These are phyloP conservation scores for Eurystomus gularis DNA, from an alignment of 2,113 vertebrate species.

Conservation along the genomic window DNA sequence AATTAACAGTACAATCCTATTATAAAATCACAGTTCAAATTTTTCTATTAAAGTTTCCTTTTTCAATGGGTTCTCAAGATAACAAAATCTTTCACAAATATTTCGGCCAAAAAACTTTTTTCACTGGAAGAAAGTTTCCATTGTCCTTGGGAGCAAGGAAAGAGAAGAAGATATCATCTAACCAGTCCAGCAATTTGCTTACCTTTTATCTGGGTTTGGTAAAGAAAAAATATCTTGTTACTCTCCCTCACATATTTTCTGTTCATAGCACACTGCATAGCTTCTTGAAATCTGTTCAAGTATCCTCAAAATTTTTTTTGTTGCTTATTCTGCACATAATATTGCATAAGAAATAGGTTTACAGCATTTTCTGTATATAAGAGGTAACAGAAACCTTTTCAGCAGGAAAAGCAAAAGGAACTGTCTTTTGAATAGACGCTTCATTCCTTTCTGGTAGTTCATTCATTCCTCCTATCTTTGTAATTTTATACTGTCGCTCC, in stretches of 20 bases:
- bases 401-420: slow-evolving; percentile 9
- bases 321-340: background rate
- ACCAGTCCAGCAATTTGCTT: background rate
- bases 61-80: background rate
- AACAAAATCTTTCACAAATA: background rate
- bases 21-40: background rate
- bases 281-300: background rate
- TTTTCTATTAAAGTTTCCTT: background rate
- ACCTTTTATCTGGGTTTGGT: background rate
- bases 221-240: background rate
- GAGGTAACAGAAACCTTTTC: slow-evolving; percentile 42
- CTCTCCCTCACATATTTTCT: background rate
- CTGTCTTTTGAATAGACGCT: slow-evolving; percentile 30
- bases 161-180: background rate
- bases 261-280: background rate
- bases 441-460: slow-evolving; percentile 32
- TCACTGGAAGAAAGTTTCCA: background rate
- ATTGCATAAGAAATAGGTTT: background rate
- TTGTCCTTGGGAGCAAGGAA: background rate
- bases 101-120: background rate
- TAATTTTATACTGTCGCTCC: slow-evolving; percentile 28
- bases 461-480: slow-evolving; percentile 41
- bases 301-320: background rate
- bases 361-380: background rate
- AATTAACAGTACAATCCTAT: background rate